phyloP scores from a whole-genome alignment of 2,797 vertebrate genomes.

The Semaprochilodus insignis region DNA sequence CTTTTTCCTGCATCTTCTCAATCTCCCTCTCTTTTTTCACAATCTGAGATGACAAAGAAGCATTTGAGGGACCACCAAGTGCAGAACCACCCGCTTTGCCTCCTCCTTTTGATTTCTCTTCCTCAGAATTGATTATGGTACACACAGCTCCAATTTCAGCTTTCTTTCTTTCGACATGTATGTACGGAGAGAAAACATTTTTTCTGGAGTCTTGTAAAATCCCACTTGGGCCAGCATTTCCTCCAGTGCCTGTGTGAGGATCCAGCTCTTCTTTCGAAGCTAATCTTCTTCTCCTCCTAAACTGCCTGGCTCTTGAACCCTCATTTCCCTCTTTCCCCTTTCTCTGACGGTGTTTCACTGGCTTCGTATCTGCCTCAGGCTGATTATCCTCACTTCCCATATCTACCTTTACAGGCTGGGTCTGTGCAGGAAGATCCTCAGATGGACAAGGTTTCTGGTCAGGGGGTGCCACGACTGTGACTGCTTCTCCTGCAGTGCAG shows the following conservation, averaged over 20 bases:
- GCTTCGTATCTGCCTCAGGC: constrained; percentile 74
- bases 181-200: constrained; percentile 91
- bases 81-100: constrained; percentile 69
- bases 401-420: constrained; percentile 76
- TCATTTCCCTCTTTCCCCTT: constrained; percentile 74
- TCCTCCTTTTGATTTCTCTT: constrained; percentile 88
- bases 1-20: constrained; percentile 69
- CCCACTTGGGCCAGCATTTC: constrained; percentile 62
- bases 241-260: constrained; percentile 55
- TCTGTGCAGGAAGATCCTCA: constrained; percentile 67
- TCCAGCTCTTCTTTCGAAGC: constrained; percentile 83
- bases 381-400: constrained; percentile 76
- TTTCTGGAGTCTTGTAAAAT: constrained; percentile 86
- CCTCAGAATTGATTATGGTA: constrained; percentile 95
- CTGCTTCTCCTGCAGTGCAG: constrained; percentile 55
- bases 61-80: constrained; percentile 71
- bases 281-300: constrained; percentile 76
- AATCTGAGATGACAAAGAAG: constrained; percentile 72
- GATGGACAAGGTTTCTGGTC: constrained; percentile 62
- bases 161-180: constrained; percentile 94
- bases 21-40: constrained; percentile 78
- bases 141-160: constrained; percentile 94
- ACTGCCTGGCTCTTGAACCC: constrained; percentile 67
- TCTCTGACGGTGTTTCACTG: constrained; percentile 70
- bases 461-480: constrained; percentile 42